Conservation (phyloP, 2,888 invertebrate species). For the Ormyrus rosae region DNA sequence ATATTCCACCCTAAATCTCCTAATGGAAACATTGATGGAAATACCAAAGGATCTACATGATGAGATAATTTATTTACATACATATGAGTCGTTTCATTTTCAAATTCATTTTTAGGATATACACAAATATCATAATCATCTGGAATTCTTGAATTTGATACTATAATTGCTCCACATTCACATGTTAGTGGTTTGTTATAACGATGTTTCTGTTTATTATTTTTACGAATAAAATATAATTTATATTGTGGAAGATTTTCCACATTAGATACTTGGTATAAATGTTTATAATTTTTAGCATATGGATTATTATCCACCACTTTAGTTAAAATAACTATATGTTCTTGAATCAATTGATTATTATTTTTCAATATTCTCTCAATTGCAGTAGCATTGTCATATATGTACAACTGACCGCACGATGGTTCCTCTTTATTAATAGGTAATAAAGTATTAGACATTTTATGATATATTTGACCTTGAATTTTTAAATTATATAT, state of each 20-base stretch:
- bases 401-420: constrained; percentile 7
- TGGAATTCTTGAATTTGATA: constrained; percentile 26
- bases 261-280: not conserved
- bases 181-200: constrained; percentile 20
- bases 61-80: constrained; percentile 19
- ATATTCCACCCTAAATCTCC: constrained; percentile 42
- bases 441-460: not conserved
- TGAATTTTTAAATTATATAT: not conserved
- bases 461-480: not conserved
- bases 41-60: not conserved
- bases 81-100: constrained; percentile 1
- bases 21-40: no score
- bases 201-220: not conserved
- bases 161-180: constrained; percentile 45
- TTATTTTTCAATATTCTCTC: not conserved
- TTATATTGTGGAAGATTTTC: not conserved
- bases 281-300: not conserved
- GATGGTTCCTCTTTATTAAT: not conserved
- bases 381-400: not conserved
- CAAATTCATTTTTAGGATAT: constrained; percentile 19
- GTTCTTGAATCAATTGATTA: not conserved
- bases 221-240: no score
- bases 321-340: not conserved
- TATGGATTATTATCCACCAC: not conserved
- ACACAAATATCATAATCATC: constrained; percentile 34